Evolutionary conservation across 2,797 vertebrate species (phyloP).

Genomic region (Molossus molossus): DNA sequence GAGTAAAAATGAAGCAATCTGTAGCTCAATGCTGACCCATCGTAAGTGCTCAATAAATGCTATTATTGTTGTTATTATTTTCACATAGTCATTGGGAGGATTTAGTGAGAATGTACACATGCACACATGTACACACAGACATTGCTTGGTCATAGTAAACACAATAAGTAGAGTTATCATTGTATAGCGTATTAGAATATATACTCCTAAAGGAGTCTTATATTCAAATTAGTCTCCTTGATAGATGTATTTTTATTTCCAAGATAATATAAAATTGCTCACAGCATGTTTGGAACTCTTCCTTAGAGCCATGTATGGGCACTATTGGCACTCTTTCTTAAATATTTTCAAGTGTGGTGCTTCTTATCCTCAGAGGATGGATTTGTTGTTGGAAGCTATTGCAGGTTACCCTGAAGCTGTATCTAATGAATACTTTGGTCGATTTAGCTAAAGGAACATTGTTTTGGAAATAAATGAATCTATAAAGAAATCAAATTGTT

Average conservation of each 20-base stretch:
- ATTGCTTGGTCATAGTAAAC: background rate
- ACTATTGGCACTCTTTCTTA: background rate
- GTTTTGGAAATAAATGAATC: slow-evolving; percentile 36
- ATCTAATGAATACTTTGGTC: background rate
- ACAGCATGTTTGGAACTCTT: background rate
- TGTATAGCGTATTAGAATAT: background rate
- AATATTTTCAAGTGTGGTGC: background rate
- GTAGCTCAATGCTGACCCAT: background rate
- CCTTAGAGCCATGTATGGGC: background rate
- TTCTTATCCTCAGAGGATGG: background rate
- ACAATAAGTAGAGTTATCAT: background rate
- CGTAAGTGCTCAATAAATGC: background rate
- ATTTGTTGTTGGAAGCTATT: slow-evolving; percentile 16
- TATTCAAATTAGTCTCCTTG: background rate
- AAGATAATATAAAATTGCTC: background rate
- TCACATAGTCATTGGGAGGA: background rate
- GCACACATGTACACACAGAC: too few relatives aligned
- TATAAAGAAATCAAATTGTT: slow-evolving; percentile 48
- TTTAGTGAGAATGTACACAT: background rate
- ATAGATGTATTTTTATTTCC: background rate
- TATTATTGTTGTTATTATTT: background rate
- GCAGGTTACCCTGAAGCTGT: background rate
- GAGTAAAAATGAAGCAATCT: background rate
- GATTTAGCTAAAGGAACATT: background rate
- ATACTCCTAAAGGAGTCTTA: background rate